A percentile compares a stretch with the other conserved stretches of the same genome.
These are phyloP conservation scores for Hydrophis major DNA, from an alignment of 2,797 vertebrate species.

Conservation along the genomic window DNA sequence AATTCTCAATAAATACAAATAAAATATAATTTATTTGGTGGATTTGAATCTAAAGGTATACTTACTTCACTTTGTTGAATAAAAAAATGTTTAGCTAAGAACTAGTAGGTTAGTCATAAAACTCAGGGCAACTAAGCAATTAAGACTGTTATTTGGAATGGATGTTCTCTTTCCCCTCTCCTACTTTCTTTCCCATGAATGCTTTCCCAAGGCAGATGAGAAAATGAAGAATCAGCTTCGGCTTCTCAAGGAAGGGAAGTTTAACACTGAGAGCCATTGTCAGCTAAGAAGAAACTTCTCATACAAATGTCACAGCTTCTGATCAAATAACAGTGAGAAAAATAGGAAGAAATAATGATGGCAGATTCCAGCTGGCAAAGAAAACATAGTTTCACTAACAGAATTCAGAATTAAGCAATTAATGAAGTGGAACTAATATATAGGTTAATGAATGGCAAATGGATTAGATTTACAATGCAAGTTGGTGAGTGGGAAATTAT, in stretches of 20 bases:
- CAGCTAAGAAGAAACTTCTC: slow-evolving; percentile 1
- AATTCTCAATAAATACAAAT: not conserved
- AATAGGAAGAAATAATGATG: not conserved
- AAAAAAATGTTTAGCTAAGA: not conserved
- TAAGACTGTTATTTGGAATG: slow-evolving; percentile 18
- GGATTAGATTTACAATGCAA: not conserved
- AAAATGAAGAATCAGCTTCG: not conserved
- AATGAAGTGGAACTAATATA: not conserved
- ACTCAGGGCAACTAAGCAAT: not conserved
- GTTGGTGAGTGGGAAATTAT: not conserved
- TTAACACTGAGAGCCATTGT: not conserved
- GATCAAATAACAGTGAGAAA: slow-evolving; percentile 5
- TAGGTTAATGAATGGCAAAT: not conserved
- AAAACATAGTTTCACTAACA: not conserved
- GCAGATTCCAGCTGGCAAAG: not conserved
- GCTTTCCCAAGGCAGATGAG: slow-evolving; percentile 3
- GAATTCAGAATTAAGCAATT: slow-evolving; percentile 4
- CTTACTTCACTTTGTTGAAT: not conserved
- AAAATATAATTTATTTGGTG: not conserved
- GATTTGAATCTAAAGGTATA: not conserved
- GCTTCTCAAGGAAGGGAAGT: not conserved
- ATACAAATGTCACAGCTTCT: not conserved
- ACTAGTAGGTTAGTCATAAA: slow-evolving; percentile 1
- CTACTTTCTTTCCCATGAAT: not conserved
- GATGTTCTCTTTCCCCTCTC: not conserved